Percentiles rank a stretch among this genome's conserved stretches.
Evolutionary conservation across 2,797 vertebrate genomes (phyloP).

Genomic region (Gymnocypris eckloni): DNA sequence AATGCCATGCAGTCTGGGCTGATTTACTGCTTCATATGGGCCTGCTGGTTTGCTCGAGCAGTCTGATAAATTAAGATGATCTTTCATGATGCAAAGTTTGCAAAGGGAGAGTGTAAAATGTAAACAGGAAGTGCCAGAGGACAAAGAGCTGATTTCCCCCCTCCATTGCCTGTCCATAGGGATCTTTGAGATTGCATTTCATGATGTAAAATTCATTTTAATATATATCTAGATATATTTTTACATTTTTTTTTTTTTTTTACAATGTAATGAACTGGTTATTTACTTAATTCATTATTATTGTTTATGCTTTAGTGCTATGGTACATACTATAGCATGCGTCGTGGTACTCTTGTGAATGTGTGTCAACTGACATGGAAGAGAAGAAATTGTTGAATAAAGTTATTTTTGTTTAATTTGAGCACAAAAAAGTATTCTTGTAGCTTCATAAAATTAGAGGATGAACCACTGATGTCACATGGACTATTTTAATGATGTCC

Average conservation of each 20-base stretch:
- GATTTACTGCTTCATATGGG: slow-evolving; percentile 10
- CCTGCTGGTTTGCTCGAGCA: not conserved
- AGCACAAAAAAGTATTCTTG: too few relatives aligned
- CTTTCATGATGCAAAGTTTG: not conserved
- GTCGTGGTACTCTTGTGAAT: too few relatives aligned
- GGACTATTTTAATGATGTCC: too few relatives aligned
- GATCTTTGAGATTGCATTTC: slow-evolving; percentile 2
- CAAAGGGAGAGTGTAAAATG: not conserved
- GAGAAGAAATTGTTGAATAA: too few relatives aligned
- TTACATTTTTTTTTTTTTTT: too few relatives aligned
- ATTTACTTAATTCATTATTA: slow-evolving; percentile 11
- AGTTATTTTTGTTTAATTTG: too few relatives aligned
- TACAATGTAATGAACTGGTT: too few relatives aligned
- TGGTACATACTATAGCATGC: too few relatives aligned
- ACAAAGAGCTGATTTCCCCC: not conserved
- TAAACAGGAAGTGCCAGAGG: not conserved
- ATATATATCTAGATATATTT: not conserved
- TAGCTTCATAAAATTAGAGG: too few relatives aligned
- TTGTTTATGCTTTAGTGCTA: not conserved
- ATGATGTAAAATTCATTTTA: too few relatives aligned
- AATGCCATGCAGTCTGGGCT: not conserved
- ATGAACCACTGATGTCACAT: too few relatives aligned
- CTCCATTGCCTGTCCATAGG: not conserved
- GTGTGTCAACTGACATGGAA: too few relatives aligned
- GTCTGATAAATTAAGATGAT: not conserved